A percentile compares a stretch with the other conserved stretches of the same genome.
phyloP scores from a whole-genome alignment of 2,113 vertebrate genomes.

The Hypocryptadius cinnamomeus region DNA sequence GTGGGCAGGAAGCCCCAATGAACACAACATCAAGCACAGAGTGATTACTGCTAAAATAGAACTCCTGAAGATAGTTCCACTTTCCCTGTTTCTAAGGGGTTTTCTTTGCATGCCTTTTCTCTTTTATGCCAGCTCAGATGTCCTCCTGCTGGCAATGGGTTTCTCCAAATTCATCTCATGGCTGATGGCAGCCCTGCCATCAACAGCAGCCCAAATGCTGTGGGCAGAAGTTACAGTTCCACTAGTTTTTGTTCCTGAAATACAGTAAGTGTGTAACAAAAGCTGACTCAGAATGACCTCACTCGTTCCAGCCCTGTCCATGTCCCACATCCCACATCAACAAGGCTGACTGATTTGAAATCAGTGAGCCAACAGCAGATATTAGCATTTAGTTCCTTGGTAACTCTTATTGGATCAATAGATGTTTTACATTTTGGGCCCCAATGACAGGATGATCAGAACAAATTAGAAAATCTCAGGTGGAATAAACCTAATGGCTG shows the following conservation, averaged over 20 bases:
- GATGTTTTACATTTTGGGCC: background rate
- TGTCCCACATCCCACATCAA: background rate
- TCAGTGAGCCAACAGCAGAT: background rate
- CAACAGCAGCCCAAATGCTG: background rate
- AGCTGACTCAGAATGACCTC: background rate
- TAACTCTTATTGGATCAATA: slow-evolving; percentile 9
- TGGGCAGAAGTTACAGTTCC: background rate
- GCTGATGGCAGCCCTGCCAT: background rate
- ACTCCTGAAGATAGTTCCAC: background rate
- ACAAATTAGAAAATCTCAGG: background rate
- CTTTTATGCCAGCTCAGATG: background rate
- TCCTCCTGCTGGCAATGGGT: background rate
- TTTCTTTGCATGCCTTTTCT: background rate
- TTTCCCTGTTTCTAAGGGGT: background rate
- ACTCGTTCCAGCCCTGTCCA: background rate
- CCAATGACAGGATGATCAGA: background rate
- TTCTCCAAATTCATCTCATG: background rate
- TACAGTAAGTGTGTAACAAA: background rate
- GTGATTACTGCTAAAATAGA: background rate
- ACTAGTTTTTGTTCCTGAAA: background rate
- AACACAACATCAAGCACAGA: background rate
- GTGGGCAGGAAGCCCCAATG: background rate
- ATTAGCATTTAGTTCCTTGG: slow-evolving; percentile 24
- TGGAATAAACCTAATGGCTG: slow-evolving; percentile 6
- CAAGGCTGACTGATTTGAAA: background rate